Conservation (phyloP, 2,888 invertebrate genomes). For the Icerya purchasi region DNA sequence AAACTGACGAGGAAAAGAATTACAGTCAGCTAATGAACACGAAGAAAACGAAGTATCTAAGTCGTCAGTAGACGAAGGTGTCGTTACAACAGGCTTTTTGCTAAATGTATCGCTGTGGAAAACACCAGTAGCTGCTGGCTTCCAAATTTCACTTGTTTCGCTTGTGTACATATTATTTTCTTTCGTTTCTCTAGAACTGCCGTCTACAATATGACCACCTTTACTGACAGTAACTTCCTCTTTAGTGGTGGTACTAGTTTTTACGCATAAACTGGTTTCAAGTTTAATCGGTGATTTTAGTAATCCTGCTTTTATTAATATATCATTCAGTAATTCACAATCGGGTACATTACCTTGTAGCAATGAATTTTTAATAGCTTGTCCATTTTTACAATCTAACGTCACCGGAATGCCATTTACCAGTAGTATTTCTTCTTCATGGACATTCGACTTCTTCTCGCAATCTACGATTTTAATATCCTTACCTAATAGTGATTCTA, state of each 20-base stretch:
- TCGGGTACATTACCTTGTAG: conserved; percentile 46
- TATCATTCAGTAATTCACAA: conserved; percentile 44
- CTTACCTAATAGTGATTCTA: conserved; percentile 48
- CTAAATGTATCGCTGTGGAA: not conserved
- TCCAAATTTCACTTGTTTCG: conserved; percentile 42
- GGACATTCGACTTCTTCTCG: conserved; percentile 45
- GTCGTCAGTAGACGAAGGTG: not conserved
- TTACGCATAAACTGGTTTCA: conserved; percentile 47
- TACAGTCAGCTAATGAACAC: not conserved
- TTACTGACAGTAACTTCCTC: conserved; percentile 46
- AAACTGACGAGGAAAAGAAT: not conserved
- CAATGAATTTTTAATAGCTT: conserved; percentile 42
- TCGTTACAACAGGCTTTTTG: not conserved
- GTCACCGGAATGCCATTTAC: conserved; percentile 48
- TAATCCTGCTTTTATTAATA: conserved; percentile 29
- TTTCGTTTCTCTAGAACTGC: conserved; percentile 43
- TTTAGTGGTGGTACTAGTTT: conserved; percentile 44
- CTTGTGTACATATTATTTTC: conserved; percentile 47
- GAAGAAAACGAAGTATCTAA: not conserved
- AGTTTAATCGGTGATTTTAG: conserved; percentile 41
- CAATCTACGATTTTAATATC: conserved; percentile 49
- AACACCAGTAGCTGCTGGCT: conserved; percentile 30
- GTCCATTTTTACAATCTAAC: conserved; percentile 42
- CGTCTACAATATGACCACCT: conserved; percentile 44
- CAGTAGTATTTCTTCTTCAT: conserved; percentile 45